A percentile compares a stretch with the other conserved stretches of the same genome.
These are phyloP conservation scores for Plutella xylostella DNA, from an alignment of 2,888 invertebrate species.

Conservation along the genomic window DNA sequence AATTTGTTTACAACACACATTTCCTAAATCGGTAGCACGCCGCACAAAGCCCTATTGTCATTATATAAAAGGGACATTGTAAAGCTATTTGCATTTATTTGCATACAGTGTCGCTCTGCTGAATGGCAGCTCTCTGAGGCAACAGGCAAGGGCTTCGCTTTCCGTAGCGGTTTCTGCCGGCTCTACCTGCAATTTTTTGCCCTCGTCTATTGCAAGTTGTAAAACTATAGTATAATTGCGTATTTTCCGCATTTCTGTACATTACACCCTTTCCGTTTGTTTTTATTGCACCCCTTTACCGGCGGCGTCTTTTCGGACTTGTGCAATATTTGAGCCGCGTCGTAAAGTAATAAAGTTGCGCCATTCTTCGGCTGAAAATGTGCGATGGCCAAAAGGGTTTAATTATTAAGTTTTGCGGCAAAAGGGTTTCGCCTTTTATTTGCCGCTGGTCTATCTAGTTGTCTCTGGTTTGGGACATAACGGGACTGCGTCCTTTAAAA, in stretches of 20 bases:
- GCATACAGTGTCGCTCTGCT: constrained; percentile 44
- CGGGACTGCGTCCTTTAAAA: constrained; percentile 38
- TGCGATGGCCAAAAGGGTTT: constrained; percentile 56
- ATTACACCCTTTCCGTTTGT: constrained; percentile 69
- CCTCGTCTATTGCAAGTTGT: constrained; percentile 32
- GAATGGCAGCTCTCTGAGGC: constrained; percentile 43
- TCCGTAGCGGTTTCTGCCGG: constrained; percentile 21
- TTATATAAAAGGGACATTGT: constrained; percentile 30
- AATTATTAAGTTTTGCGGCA: constrained; percentile 40
- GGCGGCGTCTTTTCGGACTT: constrained; percentile 61
- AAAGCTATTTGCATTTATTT: constrained; percentile 55
- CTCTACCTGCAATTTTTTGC: constrained; percentile 59
- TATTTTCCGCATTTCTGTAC: constrained; percentile 63
- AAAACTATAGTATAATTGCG: constrained; percentile 52
- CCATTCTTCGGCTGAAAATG: constrained; percentile 58
- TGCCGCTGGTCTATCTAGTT: constrained; percentile 23
- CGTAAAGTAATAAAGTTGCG: constrained; percentile 64
- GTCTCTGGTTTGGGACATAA: constrained; percentile 40
- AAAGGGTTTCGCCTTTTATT: constrained; percentile 50
- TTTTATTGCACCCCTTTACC: constrained; percentile 52
- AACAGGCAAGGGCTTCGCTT: constrained; percentile 21
- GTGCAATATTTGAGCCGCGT: constrained; percentile 48
- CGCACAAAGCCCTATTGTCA: constrained; percentile 34
- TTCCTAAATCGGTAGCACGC: constrained; percentile 45
- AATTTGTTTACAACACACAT: constrained; percentile 39